Evolutionary conservation across 2,888 invertebrate species (phyloP).

Genomic region (Sesia apiformis): DNA sequence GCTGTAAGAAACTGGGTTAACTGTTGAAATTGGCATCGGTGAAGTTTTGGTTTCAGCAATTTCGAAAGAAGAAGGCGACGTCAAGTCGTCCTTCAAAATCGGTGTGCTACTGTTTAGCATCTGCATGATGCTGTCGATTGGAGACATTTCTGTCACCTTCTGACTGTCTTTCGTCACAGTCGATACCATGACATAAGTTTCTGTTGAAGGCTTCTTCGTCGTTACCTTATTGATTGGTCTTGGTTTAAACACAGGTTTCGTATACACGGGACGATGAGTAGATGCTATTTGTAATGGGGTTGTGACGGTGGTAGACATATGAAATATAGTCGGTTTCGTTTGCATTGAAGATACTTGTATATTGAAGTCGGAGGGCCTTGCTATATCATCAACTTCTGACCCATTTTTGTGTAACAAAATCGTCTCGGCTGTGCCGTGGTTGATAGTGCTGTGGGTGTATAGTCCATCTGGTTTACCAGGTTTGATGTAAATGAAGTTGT

Average conservation of each 20-base stretch:
- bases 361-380: slow-evolving; percentile 66
- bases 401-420: slow-evolving; percentile 75
- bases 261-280: slow-evolving; percentile 51
- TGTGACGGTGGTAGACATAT: slow-evolving; percentile 37
- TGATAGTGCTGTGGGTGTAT: slow-evolving; percentile 72
- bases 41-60: slow-evolving; percentile 55
- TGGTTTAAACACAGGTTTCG: slow-evolving; percentile 73
- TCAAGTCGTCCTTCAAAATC: slow-evolving; percentile 47
- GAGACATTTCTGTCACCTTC: slow-evolving; percentile 55
- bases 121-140: slow-evolving; percentile 75
- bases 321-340: slow-evolving; percentile 55
- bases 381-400: slow-evolving; percentile 67
- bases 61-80: slow-evolving; percentile 38
- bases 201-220: slow-evolving; percentile 42
- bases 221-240: slow-evolving; percentile 44
- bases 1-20: slow-evolving; percentile 38
- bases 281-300: slow-evolving; percentile 43
- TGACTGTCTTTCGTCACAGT: slow-evolving; percentile 67
- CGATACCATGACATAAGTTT: slow-evolving; percentile 73
- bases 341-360: slow-evolving; percentile 65
- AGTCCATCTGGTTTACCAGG: slow-evolving; percentile 38
- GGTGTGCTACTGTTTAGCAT: slow-evolving; percentile 74
- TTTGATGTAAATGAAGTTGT: slow-evolving; percentile 37
- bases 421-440: slow-evolving; percentile 77
- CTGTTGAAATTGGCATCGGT: slow-evolving; percentile 35